phyloP scores from a whole-genome alignment of 2,797 vertebrate species.

The Dallia pectoralis region DNA sequence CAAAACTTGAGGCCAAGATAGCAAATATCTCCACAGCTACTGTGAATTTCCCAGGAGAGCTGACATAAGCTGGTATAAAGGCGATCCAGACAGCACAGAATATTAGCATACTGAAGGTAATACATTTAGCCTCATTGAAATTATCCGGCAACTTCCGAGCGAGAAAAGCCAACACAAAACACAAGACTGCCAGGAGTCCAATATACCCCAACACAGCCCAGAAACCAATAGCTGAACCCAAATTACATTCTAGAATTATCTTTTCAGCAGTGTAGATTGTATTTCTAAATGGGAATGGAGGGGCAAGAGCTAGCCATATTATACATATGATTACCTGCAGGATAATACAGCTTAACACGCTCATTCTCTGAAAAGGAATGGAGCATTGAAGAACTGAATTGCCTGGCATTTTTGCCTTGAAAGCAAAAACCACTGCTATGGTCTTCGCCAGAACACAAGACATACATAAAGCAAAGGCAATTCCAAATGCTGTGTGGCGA shows the following conservation, averaged over 20 bases:
- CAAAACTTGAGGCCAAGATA: slow-evolving; percentile 73
- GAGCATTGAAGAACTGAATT: slow-evolving; percentile 66
- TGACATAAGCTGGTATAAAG: slow-evolving; percentile 76
- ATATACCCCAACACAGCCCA: slow-evolving; percentile 75
- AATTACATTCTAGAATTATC: slow-evolving; percentile 72
- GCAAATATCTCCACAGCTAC: slow-evolving; percentile 78
- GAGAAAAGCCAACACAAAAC: slow-evolving; percentile 71
- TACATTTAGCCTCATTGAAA: slow-evolving; percentile 74
- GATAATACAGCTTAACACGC: slow-evolving; percentile 66
- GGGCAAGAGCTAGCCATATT: slow-evolving; percentile 68
- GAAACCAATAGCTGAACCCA: slow-evolving; percentile 69
- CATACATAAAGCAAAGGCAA: slow-evolving; percentile 62
- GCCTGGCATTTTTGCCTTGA: slow-evolving; percentile 61
- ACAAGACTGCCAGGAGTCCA: slow-evolving; percentile 66
- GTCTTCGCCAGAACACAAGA: slow-evolving; percentile 65
- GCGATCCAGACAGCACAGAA: slow-evolving; percentile 76
- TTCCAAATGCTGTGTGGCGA: slow-evolving; percentile 60
- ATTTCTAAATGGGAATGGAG: slow-evolving; percentile 70
- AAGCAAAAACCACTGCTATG: slow-evolving; percentile 60
- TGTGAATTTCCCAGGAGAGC: slow-evolving; percentile 75
- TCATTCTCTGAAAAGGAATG: slow-evolving; percentile 69
- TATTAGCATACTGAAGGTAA: slow-evolving; percentile 78
- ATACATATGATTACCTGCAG: slow-evolving; percentile 71
- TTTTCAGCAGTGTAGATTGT: slow-evolving; percentile 61
- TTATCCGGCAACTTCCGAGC: slow-evolving; percentile 72